These are phyloP conservation scores for Melanogrammus aeglefinus DNA, from an alignment of 2,797 vertebrate species.

Conservation along the genomic window DNA sequence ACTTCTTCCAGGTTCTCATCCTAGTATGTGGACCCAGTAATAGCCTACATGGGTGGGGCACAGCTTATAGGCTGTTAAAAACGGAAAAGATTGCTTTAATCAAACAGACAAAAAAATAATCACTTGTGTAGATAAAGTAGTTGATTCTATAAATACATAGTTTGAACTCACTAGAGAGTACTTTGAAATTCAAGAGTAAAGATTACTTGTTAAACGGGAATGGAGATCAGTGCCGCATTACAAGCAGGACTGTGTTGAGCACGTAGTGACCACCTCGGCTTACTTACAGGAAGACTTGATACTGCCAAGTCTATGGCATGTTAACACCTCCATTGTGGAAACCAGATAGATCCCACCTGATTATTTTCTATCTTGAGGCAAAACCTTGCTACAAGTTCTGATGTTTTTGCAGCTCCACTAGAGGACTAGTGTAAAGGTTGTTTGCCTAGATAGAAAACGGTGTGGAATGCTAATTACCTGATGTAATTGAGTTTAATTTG, in stretches of 20 bases:
- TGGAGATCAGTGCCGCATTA: constrained; percentile 13
- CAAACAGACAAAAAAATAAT: constrained; percentile 15
- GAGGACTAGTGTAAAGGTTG: neutral
- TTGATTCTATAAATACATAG: constrained; percentile 23
- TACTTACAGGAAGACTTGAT: neutral
- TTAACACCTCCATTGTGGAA: neutral
- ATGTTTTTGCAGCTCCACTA: constrained; percentile 4
- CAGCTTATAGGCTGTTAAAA: constrained; percentile 23
- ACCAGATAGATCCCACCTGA: neutral
- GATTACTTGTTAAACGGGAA: constrained; percentile 32
- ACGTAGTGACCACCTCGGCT: constrained; percentile 17
- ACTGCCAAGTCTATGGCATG: constrained; percentile 7
- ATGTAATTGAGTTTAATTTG: neutral
- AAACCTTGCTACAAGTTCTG: constrained; percentile 10
- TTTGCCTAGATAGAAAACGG: neutral
- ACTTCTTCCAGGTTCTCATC: constrained; percentile 36
- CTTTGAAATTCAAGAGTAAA: constrained; percentile 14
- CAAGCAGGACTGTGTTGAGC: constrained; percentile 2
- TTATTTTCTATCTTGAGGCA: neutral
- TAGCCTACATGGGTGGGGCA: constrained; percentile 55
- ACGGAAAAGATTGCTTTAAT: neutral
- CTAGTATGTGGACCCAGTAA: constrained; percentile 45
- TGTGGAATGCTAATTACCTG: neutral
- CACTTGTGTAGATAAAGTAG: constrained; percentile 26
- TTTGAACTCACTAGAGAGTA: constrained; percentile 2